Evolutionary conservation across 2,113 vertebrate genomes (phyloP).

Genomic region (Catagonus wagneri): DNA sequence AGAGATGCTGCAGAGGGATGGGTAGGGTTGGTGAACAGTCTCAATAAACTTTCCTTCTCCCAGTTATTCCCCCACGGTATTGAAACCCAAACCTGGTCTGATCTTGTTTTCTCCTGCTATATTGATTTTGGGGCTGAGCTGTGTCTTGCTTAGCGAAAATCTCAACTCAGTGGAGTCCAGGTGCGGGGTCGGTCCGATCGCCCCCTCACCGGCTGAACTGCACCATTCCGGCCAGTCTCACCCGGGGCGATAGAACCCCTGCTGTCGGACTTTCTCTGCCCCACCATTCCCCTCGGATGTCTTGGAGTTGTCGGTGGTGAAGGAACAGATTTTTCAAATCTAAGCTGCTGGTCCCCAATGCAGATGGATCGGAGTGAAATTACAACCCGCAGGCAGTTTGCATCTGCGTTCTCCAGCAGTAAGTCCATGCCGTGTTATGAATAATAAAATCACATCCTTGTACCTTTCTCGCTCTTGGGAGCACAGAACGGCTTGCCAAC

Average conservation of each 20-base stretch:
- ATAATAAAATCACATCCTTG: slow-evolving; percentile 64
- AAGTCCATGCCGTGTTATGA: slow-evolving; percentile 6
- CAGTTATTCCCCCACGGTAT: slow-evolving; percentile 61
- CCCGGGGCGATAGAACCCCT: neutral
- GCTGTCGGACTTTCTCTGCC: neutral
- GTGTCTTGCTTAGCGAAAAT: neutral
- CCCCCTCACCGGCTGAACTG: neutral
- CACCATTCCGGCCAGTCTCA: neutral
- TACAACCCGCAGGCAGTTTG: slow-evolving; percentile 5
- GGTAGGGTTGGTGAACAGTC: neutral
- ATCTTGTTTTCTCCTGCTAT: slow-evolving; percentile 55
- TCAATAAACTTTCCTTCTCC: slow-evolving; percentile 62
- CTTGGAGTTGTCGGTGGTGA: neutral
- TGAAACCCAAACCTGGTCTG: slow-evolving; percentile 20
- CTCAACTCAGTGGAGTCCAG: neutral
- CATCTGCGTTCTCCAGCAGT: slow-evolving; percentile 9
- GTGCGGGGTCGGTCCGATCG: neutral
- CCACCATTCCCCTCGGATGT: neutral
- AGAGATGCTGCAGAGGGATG: neutral
- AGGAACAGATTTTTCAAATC: slow-evolving; percentile 59
- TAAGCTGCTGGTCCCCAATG: neutral
- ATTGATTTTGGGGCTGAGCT: slow-evolving; percentile 3
- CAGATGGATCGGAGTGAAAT: slow-evolving; percentile 43
- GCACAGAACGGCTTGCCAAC: slow-evolving; percentile 17
- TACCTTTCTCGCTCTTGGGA: slow-evolving; percentile 24